Conservation (phyloP, 2,888 invertebrate species). For the Orchestes rusci region DNA sequence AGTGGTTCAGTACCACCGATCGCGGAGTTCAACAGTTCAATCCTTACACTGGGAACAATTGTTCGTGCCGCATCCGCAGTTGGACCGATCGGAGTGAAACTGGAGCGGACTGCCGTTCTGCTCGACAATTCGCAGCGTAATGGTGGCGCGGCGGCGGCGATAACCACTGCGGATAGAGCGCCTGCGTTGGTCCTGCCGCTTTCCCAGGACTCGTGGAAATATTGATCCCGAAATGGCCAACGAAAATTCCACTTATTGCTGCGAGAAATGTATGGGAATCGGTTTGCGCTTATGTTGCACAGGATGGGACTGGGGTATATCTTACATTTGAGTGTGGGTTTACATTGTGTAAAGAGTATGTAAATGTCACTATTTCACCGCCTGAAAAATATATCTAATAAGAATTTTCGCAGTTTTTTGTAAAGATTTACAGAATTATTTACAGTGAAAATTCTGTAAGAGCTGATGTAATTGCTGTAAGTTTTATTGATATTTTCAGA, state of each 20-base stretch:
- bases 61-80: conserved; percentile 28
- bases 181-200: conserved; percentile 35
- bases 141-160: conserved; percentile 35
- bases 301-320: too few species aligned
- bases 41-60: conserved; percentile 12
- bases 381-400: too few species aligned
- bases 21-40: conserved; percentile 24
- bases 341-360: too few species aligned
- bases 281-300: too few species aligned
- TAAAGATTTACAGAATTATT: too few species aligned
- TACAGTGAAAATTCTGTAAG: too few species aligned
- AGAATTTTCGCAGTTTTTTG: too few species aligned
- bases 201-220: conserved; percentile 36
- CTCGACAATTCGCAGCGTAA: conserved; percentile 38
- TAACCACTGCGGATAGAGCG: conserved; percentile 17
- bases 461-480: too few species aligned
- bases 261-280: conserved; percentile 22
- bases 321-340: too few species aligned
- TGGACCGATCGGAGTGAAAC: conserved; percentile 25
- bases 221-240: conserved; percentile 37
- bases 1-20: conserved; percentile 14
- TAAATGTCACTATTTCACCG: too few species aligned
- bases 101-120: conserved; percentile 33
- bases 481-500: too few species aligned
- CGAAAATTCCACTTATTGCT: conserved; percentile 24